Percentiles rank a stretch among this genome's conserved stretches.
Evolutionary conservation across 2,113 vertebrate genomes (phyloP).

Genomic region (Cyrtonyx montezumae): DNA sequence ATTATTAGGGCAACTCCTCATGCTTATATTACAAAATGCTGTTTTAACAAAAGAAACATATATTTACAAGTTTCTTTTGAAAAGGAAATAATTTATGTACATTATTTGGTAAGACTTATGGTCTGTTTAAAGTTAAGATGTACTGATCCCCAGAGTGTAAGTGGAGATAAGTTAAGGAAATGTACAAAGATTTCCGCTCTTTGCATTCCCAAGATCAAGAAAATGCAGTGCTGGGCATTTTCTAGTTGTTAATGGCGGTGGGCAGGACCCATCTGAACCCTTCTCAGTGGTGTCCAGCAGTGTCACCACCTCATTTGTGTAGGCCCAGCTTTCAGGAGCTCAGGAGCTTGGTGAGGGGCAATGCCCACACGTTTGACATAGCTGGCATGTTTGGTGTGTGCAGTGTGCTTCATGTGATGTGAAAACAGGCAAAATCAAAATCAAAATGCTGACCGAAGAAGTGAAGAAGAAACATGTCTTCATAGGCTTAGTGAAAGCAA

Average conservation of each 20-base stretch:
- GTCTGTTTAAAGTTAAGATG: background rate
- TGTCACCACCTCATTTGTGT: fast-evolving
- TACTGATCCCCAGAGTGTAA: background rate
- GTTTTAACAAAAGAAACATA: conserved; percentile 1
- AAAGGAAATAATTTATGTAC: background rate
- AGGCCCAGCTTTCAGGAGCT: background rate
- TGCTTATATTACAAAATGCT: background rate
- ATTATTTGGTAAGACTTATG: background rate
- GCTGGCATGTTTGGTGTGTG: background rate
- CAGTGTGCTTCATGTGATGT: background rate
- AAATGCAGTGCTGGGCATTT: background rate
- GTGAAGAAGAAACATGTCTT: background rate
- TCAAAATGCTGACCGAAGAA: background rate
- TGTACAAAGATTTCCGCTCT: background rate
- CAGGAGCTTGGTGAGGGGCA: fast-evolving
- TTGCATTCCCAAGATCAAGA: background rate
- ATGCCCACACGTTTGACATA: fast-evolving
- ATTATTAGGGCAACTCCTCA: conserved; percentile 6
- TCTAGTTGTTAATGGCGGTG: background rate
- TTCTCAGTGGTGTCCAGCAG: background rate
- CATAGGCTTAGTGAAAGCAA: background rate
- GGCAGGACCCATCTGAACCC: background rate
- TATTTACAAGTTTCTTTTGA: background rate
- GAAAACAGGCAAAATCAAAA: background rate
- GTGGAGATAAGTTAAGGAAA: background rate